phyloP scores from a whole-genome alignment of 2,113 vertebrate species.

The Cavia aperea region DNA sequence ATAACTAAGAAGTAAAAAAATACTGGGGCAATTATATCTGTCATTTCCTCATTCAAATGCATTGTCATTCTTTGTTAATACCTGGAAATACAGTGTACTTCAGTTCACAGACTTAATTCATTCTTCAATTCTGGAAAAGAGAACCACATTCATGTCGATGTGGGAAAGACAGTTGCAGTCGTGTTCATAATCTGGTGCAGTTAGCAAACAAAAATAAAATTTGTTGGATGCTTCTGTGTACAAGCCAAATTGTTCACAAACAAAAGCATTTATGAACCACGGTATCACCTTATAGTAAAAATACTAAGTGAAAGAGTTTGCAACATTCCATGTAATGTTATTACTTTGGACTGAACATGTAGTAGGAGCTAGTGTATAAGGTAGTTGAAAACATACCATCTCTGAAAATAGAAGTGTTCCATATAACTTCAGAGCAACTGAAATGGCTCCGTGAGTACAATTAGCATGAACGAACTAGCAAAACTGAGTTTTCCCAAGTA shows the following conservation, averaged over 20 bases:
- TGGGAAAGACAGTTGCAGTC: background rate
- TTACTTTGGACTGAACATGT: slow-evolving; percentile 7
- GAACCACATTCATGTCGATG: background rate
- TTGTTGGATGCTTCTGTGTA: background rate
- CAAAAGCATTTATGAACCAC: background rate
- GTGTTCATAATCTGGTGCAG: background rate
- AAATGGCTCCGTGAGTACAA: slow-evolving; percentile 6
- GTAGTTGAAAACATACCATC: slow-evolving; percentile 14
- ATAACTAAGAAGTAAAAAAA: slow-evolving; percentile 4
- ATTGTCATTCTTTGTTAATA: background rate
- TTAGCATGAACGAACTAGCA: background rate
- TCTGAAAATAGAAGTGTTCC: slow-evolving; percentile 40
- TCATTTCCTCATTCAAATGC: background rate
- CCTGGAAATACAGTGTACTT: background rate
- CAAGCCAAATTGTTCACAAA: background rate
- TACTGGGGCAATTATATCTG: background rate
- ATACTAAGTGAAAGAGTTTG: background rate
- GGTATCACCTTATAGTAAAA: background rate
- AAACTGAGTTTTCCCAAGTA: slow-evolving; percentile 14
- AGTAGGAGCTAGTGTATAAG: background rate
- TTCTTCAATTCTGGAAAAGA: background rate
- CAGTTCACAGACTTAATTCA: background rate
- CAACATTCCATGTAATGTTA: background rate
- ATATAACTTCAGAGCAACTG: background rate
- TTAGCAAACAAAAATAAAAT: background rate